Evolutionary conservation across 2,797 vertebrate species (phyloP).

Genomic region (Eidolon dupreanum): DNA sequence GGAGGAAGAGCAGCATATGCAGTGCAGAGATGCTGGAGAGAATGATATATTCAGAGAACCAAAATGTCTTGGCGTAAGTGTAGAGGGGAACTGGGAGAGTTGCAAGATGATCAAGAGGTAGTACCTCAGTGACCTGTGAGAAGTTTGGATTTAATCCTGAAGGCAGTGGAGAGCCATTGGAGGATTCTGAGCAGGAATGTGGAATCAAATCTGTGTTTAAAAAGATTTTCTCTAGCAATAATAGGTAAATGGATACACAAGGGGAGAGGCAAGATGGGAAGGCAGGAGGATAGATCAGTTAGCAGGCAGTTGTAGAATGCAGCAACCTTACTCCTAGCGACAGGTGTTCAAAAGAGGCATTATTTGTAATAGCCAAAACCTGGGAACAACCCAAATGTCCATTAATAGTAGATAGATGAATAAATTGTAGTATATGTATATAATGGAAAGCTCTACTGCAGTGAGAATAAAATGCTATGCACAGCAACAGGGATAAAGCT

Average conservation of each 20-base stretch:
- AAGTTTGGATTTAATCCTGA: not conserved
- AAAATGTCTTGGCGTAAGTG: not conserved
- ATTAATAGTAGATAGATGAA: not conserved
- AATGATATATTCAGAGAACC: not conserved
- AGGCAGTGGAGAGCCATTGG: not conserved
- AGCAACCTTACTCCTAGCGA: not conserved
- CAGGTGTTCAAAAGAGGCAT: not conserved
- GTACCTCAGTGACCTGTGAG: not conserved
- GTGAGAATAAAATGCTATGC: not conserved
- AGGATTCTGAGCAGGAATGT: not conserved
- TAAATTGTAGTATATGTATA: not conserved
- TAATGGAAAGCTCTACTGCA: not conserved
- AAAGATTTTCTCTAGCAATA: not conserved
- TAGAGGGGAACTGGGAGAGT: not conserved
- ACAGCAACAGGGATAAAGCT: not conserved
- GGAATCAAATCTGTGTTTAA: not conserved
- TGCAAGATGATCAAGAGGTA: not conserved
- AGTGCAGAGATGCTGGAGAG: not conserved
- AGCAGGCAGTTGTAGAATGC: not conserved
- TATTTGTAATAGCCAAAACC: not conserved
- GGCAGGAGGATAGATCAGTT: not conserved
- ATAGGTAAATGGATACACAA: not conserved
- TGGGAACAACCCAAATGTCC: not conserved
- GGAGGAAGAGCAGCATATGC: not conserved
- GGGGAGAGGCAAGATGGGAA: not conserved